phyloP scores from a whole-genome alignment of 2,888 invertebrate species.

The Ditula angustiorana region DNA sequence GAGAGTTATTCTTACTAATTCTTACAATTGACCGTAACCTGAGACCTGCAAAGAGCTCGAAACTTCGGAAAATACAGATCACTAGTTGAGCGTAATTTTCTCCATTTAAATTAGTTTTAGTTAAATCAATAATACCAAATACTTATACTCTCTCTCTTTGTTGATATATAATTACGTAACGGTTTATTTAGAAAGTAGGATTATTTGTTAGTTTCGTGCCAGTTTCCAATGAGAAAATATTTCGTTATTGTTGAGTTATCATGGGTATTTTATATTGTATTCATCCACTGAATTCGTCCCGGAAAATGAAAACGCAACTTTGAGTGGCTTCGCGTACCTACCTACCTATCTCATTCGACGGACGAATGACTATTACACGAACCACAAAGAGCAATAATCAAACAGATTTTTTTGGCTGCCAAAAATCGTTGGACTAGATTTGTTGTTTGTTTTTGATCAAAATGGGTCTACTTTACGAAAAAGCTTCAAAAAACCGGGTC shows the following conservation, averaged over 20 bases:
- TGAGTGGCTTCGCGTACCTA: background rate
- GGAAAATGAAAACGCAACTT: background rate
- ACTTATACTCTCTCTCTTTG: too few relatives aligned
- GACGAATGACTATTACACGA: slow-evolving; percentile 2
- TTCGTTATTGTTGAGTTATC: background rate
- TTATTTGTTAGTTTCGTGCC: too few relatives aligned
- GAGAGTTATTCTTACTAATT: too few relatives aligned
- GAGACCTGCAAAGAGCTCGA: too few relatives aligned
- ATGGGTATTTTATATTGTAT: background rate
- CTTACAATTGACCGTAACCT: too few relatives aligned
- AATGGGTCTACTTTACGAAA: background rate
- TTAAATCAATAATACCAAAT: too few relatives aligned
- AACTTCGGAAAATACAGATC: too few relatives aligned
- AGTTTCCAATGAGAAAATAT: background rate
- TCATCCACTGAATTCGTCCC: background rate
- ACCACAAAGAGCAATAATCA: background rate
- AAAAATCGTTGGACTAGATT: background rate
- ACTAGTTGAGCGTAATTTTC: too few relatives aligned
- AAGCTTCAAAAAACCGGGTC: background rate
- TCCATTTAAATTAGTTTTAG: too few relatives aligned
- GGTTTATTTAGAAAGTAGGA: too few relatives aligned
- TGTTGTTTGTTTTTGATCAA: background rate
- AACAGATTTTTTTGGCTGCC: background rate
- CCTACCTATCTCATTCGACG: slow-evolving; percentile 1
- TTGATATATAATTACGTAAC: too few relatives aligned